Evolutionary conservation across 2,888 invertebrate species (phyloP), one percentile per base, ranked within the genome.

Genomic region (Brachylomia viminalis): DNA sequence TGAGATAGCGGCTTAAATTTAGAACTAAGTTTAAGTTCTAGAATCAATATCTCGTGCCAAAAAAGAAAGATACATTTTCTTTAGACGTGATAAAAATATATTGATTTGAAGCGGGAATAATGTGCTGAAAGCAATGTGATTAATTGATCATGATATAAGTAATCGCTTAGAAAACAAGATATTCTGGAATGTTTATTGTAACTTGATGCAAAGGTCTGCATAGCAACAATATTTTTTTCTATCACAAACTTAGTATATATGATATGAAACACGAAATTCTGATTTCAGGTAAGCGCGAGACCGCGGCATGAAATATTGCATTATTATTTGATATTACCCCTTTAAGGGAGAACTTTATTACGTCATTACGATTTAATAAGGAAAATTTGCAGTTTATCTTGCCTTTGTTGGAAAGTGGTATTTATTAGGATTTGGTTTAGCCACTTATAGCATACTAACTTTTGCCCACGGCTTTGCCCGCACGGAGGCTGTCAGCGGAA

Each of bases 281-380:
- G 77, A 85, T 83, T 74, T 78, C 49, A 58, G n/a, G 62, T 45
- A 70, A 72, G 56, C 54, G 49, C 5, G 58, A 65, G 52, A 79
- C 56, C 27, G 58, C 49, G 65, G 58, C 61, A 49, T 77, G 71
- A 84, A 78, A 82, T 82, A 86, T 77, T 68, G 49, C 84, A 80
- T 72, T 73, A 84, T 86, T 86, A 84, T 86, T 84, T 78, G 56
- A 78, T 78, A 81, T 86, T 77, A 75, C 77, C 27, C 72, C 47
- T 38, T 58, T 59, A 72, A 49, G 49, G 56, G 17, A 38, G 66
- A n/a, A 42, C 70, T 66, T 75, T 75, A 74, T 61, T 38, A 33
- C 79, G 47, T 71, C 78, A 73, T 78, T 79, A 78, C 77, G 71
- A 84, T 84, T 82, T 86, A 81, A 84, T 86, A 86, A 73, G 67